Percentiles rank a stretch among this genome's conserved stretches.
phyloP scores from a whole-genome alignment of 2,888 invertebrate genomes.

The Pandemis heparana region DNA sequence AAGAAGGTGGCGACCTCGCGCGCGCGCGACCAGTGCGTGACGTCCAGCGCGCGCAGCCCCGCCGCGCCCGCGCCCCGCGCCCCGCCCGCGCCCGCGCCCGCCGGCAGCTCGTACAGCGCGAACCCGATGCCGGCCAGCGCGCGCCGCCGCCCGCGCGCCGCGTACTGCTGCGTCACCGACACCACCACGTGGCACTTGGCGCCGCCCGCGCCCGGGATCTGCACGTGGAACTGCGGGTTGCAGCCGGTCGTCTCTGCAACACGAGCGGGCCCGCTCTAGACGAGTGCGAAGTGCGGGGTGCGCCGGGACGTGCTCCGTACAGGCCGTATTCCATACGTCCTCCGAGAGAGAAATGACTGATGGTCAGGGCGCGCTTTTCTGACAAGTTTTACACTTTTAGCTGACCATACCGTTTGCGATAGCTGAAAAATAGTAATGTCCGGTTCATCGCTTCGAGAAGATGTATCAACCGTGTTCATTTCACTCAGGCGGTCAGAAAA shows the following conservation, averaged over 20 bases:
- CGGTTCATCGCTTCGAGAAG: too few relatives aligned
- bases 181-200: constrained; percentile 91
- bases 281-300: constrained; percentile 7
- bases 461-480: too few relatives aligned
- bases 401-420: too few relatives aligned
- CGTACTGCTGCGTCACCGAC: constrained; percentile 89
- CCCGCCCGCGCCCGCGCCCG: constrained; percentile 77
- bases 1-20: constrained; percentile 91
- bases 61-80: constrained; percentile 30
- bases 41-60: constrained; percentile 84
- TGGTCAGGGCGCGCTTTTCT: too few relatives aligned
- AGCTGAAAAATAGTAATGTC: too few relatives aligned
- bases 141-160: constrained; percentile 73
- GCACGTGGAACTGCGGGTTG: constrained; percentile 90
- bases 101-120: constrained; percentile 89
- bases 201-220: constrained; percentile 85
- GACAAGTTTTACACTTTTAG: too few relatives aligned
- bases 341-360: too few relatives aligned
- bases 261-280: constrained; percentile 80
- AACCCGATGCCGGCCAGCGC: constrained; percentile 88
- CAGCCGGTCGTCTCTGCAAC: constrained; percentile 87
- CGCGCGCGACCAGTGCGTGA: constrained; percentile 87
- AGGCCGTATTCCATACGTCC: too few relatives aligned
- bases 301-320: too few relatives aligned
- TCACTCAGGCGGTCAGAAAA: too few relatives aligned